Conservation (phyloP, 2,888 invertebrate genomes). For the Eudasyphora cyanicolor region DNA sequence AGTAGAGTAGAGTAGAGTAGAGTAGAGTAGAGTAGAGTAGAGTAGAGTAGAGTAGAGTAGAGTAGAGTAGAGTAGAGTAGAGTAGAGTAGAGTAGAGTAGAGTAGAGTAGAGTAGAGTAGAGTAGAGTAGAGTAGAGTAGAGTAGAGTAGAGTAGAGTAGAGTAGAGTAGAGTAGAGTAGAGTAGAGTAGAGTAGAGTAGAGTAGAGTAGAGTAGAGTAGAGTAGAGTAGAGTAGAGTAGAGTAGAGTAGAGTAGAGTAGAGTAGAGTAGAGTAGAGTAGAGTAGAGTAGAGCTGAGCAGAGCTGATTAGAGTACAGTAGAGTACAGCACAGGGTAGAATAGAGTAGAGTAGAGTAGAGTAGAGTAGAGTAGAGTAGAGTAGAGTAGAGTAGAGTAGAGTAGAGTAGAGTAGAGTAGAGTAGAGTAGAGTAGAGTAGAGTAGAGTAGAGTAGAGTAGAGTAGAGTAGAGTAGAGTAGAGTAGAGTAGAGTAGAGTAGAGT, state of each 20-base stretch:
- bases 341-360: slow-evolving; percentile 44
- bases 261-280: slow-evolving; percentile 5
- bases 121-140: slow-evolving; percentile 26
- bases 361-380: slow-evolving; percentile 43
- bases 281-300: slow-evolving; percentile 4
- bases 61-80: slow-evolving; percentile 4
- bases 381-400: slow-evolving; percentile 38
- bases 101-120: slow-evolving; percentile 15
- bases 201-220: slow-evolving; percentile 20
- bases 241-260: slow-evolving; percentile 15
- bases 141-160: slow-evolving; percentile 25
- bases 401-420: slow-evolving; percentile 39
- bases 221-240: slow-evolving; percentile 16
- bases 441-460: slow-evolving; percentile 35
- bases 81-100: slow-evolving; percentile 19
- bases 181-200: slow-evolving; percentile 4
- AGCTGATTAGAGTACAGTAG: slow-evolving; percentile 32
- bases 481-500: slow-evolving; percentile 27
- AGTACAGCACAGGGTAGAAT: slow-evolving; percentile 27
- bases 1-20: slow-evolving; percentile 24
- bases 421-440: slow-evolving; percentile 35
- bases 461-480: slow-evolving; percentile 29
- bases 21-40: slow-evolving; percentile 18
- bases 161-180: slow-evolving; percentile 24
- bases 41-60: slow-evolving; percentile 13